phyloP scores from a whole-genome alignment of 2,797 vertebrate species.

The Trachops cirrhosus region DNA sequence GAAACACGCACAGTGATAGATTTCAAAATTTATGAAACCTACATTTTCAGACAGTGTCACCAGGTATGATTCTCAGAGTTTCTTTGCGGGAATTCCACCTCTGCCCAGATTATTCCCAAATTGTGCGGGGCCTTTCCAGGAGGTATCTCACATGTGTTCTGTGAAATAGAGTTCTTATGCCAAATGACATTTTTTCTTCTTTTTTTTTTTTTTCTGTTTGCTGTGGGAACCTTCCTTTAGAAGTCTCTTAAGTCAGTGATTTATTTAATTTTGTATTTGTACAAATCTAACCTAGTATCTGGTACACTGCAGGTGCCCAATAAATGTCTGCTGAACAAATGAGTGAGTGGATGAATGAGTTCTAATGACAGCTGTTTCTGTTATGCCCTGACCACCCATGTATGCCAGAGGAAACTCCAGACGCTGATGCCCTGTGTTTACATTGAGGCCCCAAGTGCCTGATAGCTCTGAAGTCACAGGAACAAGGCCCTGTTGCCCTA shows the following conservation, averaged over 20 bases:
- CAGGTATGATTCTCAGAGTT: not conserved
- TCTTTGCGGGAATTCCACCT: not conserved
- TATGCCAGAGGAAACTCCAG: not conserved
- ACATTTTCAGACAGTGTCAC: not conserved
- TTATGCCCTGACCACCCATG: too few species aligned
- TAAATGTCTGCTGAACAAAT: not conserved
- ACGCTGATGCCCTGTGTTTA: not conserved
- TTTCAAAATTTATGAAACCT: not conserved
- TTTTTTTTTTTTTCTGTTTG: not conserved
- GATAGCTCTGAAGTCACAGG: not conserved
- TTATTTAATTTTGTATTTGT: not conserved
- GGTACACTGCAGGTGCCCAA: not conserved
- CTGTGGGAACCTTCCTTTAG: not conserved
- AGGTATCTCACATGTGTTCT: not conserved
- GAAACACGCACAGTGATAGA: not conserved
- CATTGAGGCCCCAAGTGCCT: not conserved
- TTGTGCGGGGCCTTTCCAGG: not conserved
- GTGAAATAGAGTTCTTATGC: not conserved
- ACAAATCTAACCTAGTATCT: not conserved
- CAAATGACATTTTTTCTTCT: not conserved
- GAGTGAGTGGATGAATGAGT: not conserved
- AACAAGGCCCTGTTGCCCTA: not conserved
- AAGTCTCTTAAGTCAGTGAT: not conserved
- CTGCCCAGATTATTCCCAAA: not conserved
- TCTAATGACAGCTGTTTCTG: not conserved